Conservation (phyloP, 1,140 invertebrate species). For the Leguminivora glycinivorella region DNA sequence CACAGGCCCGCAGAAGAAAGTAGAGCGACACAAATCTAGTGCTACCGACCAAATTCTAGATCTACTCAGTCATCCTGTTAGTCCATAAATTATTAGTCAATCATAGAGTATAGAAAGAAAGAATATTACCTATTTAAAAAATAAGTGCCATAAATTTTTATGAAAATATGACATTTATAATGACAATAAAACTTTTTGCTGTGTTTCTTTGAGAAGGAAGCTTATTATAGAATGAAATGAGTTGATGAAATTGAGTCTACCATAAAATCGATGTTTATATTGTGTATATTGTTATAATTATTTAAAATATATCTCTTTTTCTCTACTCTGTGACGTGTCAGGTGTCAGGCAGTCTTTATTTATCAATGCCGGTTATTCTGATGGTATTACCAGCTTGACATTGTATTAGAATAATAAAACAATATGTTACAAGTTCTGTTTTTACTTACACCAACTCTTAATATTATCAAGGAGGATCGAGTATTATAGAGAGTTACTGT, state of each 20-base stretch:
- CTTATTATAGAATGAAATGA: too few species aligned
- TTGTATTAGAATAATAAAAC: conserved; percentile 26
- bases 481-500: too few species aligned
- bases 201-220: too few species aligned
- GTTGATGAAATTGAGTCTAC: background rate
- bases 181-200: too few species aligned
- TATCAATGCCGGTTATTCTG: conserved; percentile 1
- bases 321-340: conserved; percentile 16
- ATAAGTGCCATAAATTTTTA: too few species aligned
- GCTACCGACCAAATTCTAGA: conserved; percentile 19
- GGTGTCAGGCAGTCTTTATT: background rate
- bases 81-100: conserved; percentile 9
- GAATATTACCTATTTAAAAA: background rate
- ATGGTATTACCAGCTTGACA: conserved; percentile 25
- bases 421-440: conserved; percentile 2
- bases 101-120: conserved; percentile 23
- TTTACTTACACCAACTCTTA: background rate
- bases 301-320: background rate
- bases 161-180: too few species aligned
- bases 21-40: conserved; percentile 19
- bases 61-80: conserved; percentile 14
- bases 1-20: conserved; percentile 42
- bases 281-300: background rate
- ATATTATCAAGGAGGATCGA: too few species aligned
- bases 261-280: background rate